Evolutionary conservation across 2,797 vertebrate species (phyloP), one percentile per base, ranked within the genome.

Genomic region (Channallabes apus): DNA sequence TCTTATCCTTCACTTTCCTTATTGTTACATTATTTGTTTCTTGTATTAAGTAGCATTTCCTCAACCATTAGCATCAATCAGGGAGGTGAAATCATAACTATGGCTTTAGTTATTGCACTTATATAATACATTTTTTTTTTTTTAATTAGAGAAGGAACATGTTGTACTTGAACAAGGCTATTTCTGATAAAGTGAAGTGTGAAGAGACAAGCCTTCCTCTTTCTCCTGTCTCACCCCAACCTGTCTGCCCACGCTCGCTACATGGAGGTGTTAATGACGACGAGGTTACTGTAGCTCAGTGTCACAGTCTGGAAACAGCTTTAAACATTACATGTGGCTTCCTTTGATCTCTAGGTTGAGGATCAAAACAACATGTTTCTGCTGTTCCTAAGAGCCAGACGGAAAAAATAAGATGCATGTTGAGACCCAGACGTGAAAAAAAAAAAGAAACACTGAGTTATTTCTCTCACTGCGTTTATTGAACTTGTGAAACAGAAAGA

Each of bases 381-480:
- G 7, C 20, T 67, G 27, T 17, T 67, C 27, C 17, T 5, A 32
- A 67, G 20, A 38, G 18, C 22, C 41, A 9, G 5, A 71, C 3
- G 8, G 3, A 71, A 54, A 71, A 54, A 71, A 71, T 11, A 24
- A 72, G 32, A 72, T 6, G 1, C 20, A 69, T 6, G 22, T 11
- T 41, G 69, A 15, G 17, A 27, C 12, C 20, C 41, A 3, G 41
- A 46, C 7, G n/a, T 12, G 41, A 46, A 46, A 46, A 46, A 6
- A 77, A 59, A 58, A 17, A 27, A 11, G 27, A 29, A 5, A 5
- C 0, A 2, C 8, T 14, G n/a, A 29, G 20, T 78, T n/a, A 38
- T 80, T 80, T 80, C 61, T 65, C 61, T 38, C 62, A 79, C 58
- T 29, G 78, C 8, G 61, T 80, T 80, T 80, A 80, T 80, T 80